A percentile compares a stretch with the other conserved stretches of the same genome.
Evolutionary conservation across 2,113 vertebrate species (phyloP).

Genomic region (Rhombomys opimus): DNA sequence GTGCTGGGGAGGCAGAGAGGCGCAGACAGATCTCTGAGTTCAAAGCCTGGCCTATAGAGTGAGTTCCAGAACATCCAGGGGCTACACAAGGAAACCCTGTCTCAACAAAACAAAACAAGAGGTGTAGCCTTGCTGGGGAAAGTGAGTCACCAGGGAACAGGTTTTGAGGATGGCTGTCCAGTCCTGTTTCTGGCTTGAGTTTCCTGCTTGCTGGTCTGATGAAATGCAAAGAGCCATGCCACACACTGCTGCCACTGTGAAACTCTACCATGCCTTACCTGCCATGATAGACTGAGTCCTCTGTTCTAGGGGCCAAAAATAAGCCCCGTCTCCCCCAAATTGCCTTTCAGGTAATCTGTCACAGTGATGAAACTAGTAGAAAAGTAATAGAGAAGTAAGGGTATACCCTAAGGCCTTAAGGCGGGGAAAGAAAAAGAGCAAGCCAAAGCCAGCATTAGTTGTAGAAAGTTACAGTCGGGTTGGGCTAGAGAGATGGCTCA

Average conservation of each 20-base stretch:
- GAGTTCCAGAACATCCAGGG: neutral
- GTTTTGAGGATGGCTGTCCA: neutral
- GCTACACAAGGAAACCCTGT: neutral
- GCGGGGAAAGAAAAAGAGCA: neutral
- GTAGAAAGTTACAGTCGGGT: neutral
- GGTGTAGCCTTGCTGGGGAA: neutral
- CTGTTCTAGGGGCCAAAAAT: neutral
- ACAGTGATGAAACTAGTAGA: neutral
- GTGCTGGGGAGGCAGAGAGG: neutral
- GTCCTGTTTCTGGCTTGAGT: neutral
- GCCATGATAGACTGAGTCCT: neutral
- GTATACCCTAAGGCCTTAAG: neutral
- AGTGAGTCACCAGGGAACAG: neutral
- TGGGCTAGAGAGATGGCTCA: neutral
- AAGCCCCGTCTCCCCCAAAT: neutral
- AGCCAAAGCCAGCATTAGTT: neutral
- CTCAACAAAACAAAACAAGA: neutral
- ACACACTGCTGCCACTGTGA: neutral
- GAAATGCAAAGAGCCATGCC: neutral
- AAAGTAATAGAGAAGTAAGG: neutral
- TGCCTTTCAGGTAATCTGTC: neutral
- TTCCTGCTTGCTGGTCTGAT: neutral
- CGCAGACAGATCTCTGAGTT: neutral
- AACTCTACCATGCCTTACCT: neutral
- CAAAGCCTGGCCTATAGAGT: too few relatives aligned